These are phyloP conservation scores for Caenorhabditis imperialis DNA, from an alignment of 2,888 invertebrate genomes.

Conservation along the genomic window DNA sequence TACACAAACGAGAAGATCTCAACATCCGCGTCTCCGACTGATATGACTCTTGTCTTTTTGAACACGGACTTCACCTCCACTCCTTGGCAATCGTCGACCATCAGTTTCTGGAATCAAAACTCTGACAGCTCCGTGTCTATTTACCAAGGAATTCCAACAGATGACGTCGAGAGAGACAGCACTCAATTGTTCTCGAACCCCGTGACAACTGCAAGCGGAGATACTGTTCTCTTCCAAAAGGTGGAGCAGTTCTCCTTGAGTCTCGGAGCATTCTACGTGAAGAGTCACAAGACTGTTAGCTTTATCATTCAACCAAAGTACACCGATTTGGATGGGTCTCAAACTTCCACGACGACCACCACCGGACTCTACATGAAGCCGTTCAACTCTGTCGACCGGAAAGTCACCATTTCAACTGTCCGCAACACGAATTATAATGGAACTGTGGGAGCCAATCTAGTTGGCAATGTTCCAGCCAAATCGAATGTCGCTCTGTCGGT, in stretches of 20 bases:
- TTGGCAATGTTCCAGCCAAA: constrained; percentile 18
- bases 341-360: neutral
- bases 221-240: neutral
- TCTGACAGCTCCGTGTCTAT: constrained; percentile 12
- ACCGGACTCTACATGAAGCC: constrained; percentile 45
- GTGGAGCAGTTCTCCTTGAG: constrained; percentile 35
- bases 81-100: constrained; percentile 24
- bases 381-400: constrained; percentile 8
- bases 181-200: constrained; percentile 44
- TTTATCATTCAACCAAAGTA: neutral
- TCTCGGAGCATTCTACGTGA: constrained; percentile 30
- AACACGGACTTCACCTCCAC: constrained; percentile 11
- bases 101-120: constrained; percentile 19
- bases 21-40: too few relatives aligned
- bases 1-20: neutral
- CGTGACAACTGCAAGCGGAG: neutral
- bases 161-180: constrained; percentile 14
- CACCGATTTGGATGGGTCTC: constrained; percentile 6
- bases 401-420: neutral
- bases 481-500: neutral
- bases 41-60: constrained; percentile 28
- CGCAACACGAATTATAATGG: constrained; percentile 14
- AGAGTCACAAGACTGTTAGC: constrained; percentile 13
- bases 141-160: constrained; percentile 32
- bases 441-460: constrained; percentile 25